Evolutionary conservation across 2,797 vertebrate species (phyloP), one percentile per base, ranked within the genome.

Genomic region (Falco novaeseelandiae): DNA sequence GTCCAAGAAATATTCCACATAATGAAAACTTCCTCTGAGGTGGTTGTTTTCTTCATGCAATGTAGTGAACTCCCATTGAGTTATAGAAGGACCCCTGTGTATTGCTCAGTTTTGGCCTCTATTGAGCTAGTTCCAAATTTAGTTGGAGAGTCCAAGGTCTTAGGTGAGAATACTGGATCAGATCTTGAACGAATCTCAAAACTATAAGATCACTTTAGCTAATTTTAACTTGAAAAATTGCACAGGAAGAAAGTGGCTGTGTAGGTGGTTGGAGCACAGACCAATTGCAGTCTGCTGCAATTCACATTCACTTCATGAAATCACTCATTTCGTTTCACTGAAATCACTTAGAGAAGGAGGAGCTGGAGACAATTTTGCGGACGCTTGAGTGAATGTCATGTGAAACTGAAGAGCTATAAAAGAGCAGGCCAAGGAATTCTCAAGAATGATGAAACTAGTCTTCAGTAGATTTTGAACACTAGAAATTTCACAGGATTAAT

Each of bases 211-310:
- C 11, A 3, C 4, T 67, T 84, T 0, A 46, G 29, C 18, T 88
- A 71, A 42, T 65, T 79, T 66, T 57, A 20, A 9, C 8, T 67
- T 66, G 52, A 55, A 71, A 84, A 55, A 27, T 22, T 59, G n/a
- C 30, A 7, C 9, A 30, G 38, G 20, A 84, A 36, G 25, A 51
- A 69, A 54, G 16, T 38, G 29, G 8, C 25, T 0, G 0, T n/a
- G 17, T 49, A 0, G 2, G 23, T 89, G 26, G 5, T 51, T 62
- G 29, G 40, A 67, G 17, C 19, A 46, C 48, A 49, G 30, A 34
- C 9, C 15, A 26, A 2, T 1, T 74, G 18, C 10, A n/a, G 25
- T 48, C 40, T 40, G 40, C 40, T 40, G 40, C 40, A 40, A 40
- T 40, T 40, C 10, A 40, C 11, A 40, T 40, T 40, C 40, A 40